Conservation (phyloP, 2,888 invertebrate species). For the Megalurothrips usitatus region DNA sequence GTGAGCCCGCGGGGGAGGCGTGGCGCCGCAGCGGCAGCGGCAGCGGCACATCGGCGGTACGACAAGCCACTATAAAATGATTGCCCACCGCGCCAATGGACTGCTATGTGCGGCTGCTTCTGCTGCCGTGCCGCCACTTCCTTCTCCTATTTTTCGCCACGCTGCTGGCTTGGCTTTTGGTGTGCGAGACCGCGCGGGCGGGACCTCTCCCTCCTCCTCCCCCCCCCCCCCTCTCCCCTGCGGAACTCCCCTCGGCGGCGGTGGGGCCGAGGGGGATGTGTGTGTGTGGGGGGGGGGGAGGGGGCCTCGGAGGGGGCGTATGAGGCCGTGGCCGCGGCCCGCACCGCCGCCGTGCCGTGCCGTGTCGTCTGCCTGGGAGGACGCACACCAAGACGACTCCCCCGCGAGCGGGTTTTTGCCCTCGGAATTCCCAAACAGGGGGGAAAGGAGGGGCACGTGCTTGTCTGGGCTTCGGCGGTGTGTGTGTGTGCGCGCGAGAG, state of each 20-base stretch:
- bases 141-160: neutral
- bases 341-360: too few relatives aligned
- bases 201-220: neutral
- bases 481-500: too few relatives aligned
- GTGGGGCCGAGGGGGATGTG: neutral
- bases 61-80: constrained; percentile 23
- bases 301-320: neutral
- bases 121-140: neutral
- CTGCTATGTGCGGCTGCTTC: too few relatives aligned
- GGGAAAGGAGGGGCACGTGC: too few relatives aligned
- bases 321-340: neutral
- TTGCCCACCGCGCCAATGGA: neutral
- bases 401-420: too few relatives aligned
- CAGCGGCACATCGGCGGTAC: too few relatives aligned
- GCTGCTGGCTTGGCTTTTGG: neutral
- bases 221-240: too few relatives aligned
- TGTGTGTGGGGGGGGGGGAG: neutral
- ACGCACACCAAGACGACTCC: too few relatives aligned
- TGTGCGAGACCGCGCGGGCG: neutral
- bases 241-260: too few relatives aligned
- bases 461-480: too few relatives aligned
- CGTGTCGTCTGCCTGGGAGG: too few relatives aligned
- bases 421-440: too few relatives aligned
- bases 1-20: neutral
- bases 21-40: neutral